A percentile compares a stretch with the other conserved stretches of the same genome.
These are phyloP conservation scores for Coluber constrictor DNA, from an alignment of 2,797 vertebrate genomes.

Conservation along the genomic window DNA sequence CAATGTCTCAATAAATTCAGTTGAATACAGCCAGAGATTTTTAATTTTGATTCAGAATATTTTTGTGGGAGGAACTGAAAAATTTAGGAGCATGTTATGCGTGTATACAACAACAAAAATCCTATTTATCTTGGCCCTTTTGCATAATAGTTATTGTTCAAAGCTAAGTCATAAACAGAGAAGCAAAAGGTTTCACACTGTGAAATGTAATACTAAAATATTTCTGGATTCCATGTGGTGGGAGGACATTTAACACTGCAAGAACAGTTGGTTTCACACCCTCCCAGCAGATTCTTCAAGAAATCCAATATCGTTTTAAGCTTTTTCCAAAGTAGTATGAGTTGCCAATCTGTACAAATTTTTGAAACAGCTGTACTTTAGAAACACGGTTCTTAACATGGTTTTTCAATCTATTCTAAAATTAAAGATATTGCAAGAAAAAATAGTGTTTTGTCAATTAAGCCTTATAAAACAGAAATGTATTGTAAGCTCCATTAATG, in stretches of 20 bases:
- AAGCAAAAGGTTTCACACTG: slow-evolving; percentile 37
- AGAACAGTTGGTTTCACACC: slow-evolving; percentile 35
- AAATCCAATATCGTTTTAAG: slow-evolving; percentile 40
- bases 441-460: not conserved
- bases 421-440: not conserved
- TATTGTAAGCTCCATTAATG: not conserved
- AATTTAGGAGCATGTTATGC: slow-evolving; percentile 49
- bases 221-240: slow-evolving; percentile 62
- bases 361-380: slow-evolving; percentile 14
- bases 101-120: slow-evolving; percentile 43
- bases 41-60: slow-evolving; percentile 47
- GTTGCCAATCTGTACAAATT: slow-evolving; percentile 4
- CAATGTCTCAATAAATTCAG: slow-evolving; percentile 29
- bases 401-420: not conserved
- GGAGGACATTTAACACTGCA: slow-evolving; percentile 52
- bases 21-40: slow-evolving; percentile 48
- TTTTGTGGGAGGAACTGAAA: slow-evolving; percentile 48
- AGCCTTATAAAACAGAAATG: not conserved
- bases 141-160: slow-evolving; percentile 57
- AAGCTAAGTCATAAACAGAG: slow-evolving; percentile 53
- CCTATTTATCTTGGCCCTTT: slow-evolving; percentile 51
- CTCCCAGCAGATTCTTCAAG: slow-evolving; percentile 45
- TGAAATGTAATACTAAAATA: slow-evolving; percentile 55
- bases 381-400: not conserved
- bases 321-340: slow-evolving; percentile 18